Percentiles rank a stretch among this genome's conserved stretches.
Conservation (phyloP, 2,113 vertebrate species). For the Egretta garzetta region DNA sequence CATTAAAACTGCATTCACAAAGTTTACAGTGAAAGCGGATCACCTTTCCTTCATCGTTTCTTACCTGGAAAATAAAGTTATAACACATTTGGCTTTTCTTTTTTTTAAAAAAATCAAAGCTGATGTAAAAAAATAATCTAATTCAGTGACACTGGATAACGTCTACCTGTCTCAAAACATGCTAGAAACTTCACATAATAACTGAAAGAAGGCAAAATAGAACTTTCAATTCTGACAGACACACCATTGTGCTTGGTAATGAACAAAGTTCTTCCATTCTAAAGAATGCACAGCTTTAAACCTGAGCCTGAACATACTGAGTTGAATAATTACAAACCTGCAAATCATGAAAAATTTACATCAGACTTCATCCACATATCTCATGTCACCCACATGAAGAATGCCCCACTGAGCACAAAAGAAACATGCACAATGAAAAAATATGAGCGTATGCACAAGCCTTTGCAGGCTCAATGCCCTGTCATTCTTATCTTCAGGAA, state of each 20-base stretch:
- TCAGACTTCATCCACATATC: not conserved
- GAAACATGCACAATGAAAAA: not conserved
- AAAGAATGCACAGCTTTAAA: not conserved
- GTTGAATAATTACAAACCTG: not conserved
- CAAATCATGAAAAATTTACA: not conserved
- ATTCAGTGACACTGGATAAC: not conserved
- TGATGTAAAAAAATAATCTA: not conserved
- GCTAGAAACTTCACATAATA: not conserved
- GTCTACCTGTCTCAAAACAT: not conserved
- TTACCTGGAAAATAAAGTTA: conserved; percentile 77
- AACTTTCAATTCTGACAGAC: not conserved
- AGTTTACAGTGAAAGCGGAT: conserved; percentile 98
- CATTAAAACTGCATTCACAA: conserved; percentile 98
- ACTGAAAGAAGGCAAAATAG: not conserved
- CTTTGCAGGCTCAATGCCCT: not conserved
- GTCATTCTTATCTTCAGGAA: not conserved
- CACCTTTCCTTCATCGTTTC: conserved; percentile 98
- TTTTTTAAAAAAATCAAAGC: not conserved
- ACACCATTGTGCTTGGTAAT: not conserved
- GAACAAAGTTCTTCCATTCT: not conserved
- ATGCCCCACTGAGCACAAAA: not conserved
- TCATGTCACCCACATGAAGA: not conserved
- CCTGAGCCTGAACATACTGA: not conserved
- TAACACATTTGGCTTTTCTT: not conserved
- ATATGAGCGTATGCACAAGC: not conserved